Evolutionary conservation across 92 coral and sea anemone species (phyloP).

Genomic region (Palythoa caribaeorum): DNA sequence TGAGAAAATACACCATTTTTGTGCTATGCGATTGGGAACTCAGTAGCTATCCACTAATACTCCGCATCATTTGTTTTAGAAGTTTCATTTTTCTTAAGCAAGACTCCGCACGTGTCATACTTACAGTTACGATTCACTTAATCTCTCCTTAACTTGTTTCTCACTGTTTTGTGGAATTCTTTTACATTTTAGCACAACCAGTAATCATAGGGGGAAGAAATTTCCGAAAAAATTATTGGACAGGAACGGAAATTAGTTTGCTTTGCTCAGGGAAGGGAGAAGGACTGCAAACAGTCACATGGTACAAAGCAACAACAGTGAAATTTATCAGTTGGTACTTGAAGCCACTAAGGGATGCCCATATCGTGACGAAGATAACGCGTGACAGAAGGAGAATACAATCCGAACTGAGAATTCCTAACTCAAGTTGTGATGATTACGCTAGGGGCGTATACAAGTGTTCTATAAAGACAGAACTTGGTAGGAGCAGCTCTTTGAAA

Average conservation of each 20-base stretch:
- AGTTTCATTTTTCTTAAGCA: too few species aligned
- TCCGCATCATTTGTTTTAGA: too few species aligned
- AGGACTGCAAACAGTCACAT: not conserved
- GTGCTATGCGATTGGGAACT: too few species aligned
- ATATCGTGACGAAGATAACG: not conserved
- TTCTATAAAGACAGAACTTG: not conserved
- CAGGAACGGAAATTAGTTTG: not conserved
- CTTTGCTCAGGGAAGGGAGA: not conserved
- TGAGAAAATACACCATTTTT: too few species aligned
- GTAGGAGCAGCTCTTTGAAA: not conserved
- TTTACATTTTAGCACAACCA: not conserved
- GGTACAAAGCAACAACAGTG: not conserved
- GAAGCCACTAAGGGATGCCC: not conserved
- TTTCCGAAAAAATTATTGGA: not conserved
- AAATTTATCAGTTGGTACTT: too few species aligned
- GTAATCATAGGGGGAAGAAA: not conserved
- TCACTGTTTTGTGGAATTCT: not conserved
- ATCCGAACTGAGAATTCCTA: not conserved
- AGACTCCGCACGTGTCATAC: too few species aligned
- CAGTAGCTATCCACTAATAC: too few species aligned
- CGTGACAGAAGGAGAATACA: not conserved
- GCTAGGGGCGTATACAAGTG: not conserved
- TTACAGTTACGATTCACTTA: too few species aligned
- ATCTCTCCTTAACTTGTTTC: too few species aligned
- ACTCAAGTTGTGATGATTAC: not conserved